Percentiles rank a stretch among this genome's conserved stretches.
Conservation (phyloP, 2,888 invertebrate genomes). For the Andrena flavipes region DNA sequence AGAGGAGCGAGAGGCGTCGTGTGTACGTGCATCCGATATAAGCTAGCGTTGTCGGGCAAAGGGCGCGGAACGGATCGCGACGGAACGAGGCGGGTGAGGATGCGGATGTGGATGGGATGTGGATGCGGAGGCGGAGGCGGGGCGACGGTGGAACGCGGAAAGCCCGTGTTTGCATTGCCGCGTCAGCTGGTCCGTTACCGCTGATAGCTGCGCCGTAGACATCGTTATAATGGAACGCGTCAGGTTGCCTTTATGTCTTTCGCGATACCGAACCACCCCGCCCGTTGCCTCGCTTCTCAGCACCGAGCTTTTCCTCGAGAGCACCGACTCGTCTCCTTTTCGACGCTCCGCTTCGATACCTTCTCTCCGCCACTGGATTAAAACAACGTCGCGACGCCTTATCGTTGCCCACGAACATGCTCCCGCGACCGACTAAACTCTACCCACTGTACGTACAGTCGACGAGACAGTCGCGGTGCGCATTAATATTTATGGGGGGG, state of each 20-base stretch:
- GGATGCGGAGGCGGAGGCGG: too few species aligned
- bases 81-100: not conserved
- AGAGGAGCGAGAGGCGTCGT: not conserved
- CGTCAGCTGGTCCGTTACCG: constrained; percentile 76
- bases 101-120: too few species aligned
- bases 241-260: constrained; percentile 81
- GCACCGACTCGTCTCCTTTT: constrained; percentile 29
- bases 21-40: constrained; percentile 6
- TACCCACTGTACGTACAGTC: not conserved
- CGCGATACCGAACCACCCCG: constrained; percentile 57
- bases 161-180: constrained; percentile 69
- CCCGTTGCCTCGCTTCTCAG: not conserved
- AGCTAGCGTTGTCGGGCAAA: constrained; percentile 1
- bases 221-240: constrained; percentile 80
- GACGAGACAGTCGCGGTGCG: not conserved
- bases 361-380: constrained; percentile 38
- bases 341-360: constrained; percentile 16
- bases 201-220: constrained; percentile 77
- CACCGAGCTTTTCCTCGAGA: constrained; percentile 45
- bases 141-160: constrained; percentile 5
- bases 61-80: not conserved
- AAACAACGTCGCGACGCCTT: constrained; percentile 37
- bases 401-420: constrained; percentile 1
- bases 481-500: not conserved
- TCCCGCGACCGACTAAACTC: not conserved